phyloP scores from a whole-genome alignment of 1,140 invertebrate genomes.

The Pogonomyrmex barbatus region DNA sequence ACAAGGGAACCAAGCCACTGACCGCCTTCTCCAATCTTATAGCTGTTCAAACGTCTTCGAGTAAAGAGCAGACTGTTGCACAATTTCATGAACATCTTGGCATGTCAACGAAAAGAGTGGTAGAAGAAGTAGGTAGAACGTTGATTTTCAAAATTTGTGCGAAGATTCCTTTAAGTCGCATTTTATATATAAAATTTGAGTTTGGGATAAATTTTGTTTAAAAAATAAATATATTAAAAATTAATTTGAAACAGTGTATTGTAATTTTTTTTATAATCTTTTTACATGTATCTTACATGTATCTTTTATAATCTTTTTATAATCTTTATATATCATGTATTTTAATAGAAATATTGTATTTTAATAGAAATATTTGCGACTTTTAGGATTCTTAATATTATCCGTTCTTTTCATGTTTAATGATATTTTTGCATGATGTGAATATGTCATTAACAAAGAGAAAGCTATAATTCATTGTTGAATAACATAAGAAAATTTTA shows the following conservation, averaged over 20 bases:
- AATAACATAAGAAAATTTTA: conserved; percentile 41
- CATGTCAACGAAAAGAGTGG: conserved; percentile 75
- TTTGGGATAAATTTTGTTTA: neutral
- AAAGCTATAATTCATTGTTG: neutral
- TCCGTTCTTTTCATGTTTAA: neutral
- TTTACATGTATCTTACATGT: too few species aligned
- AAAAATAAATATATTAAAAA: conserved; percentile 15
- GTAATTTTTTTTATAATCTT: neutral
- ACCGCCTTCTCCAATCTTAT: conserved; percentile 82
- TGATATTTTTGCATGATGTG: conserved; percentile 10
- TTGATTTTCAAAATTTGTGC: conserved; percentile 62
- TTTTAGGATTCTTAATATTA: conserved; percentile 20
- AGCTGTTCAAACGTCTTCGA: conserved; percentile 76
- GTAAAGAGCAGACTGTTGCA: conserved; percentile 71
- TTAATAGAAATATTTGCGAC: conserved; percentile 29
- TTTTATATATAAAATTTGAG: neutral
- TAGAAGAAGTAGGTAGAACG: conserved; percentile 80
- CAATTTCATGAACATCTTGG: conserved; percentile 80
- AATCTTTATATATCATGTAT: neutral
- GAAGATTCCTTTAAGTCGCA: conserved; percentile 24
- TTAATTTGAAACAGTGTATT: neutral
- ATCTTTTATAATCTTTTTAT: too few species aligned
- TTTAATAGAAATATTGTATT: conserved; percentile 17
- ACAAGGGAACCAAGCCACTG: conserved; percentile 75
- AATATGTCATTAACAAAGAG: conserved; percentile 42